Conservation (phyloP, 1,140 invertebrate genomes). For the Geopemphigus sp. region DNA sequence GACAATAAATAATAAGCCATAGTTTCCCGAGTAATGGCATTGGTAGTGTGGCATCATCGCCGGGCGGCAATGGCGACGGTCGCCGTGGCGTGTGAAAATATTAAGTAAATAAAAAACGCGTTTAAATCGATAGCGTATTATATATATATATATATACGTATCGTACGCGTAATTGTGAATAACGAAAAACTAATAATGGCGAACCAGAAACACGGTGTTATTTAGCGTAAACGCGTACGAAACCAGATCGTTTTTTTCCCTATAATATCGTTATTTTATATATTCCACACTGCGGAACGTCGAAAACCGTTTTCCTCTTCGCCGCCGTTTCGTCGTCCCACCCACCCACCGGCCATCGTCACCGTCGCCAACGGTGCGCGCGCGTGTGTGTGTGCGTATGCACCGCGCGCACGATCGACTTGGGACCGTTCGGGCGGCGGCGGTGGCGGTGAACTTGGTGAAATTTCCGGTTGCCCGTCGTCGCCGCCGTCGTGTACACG, state of each 20-base stretch:
- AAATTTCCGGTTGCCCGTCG: conserved; percentile 48
- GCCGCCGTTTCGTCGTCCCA: not conserved
- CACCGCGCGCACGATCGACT: conserved; percentile 36
- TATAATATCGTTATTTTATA: not conserved
- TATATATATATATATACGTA: no score
- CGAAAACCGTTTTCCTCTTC: conserved; percentile 45
- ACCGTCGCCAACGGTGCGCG: not conserved
- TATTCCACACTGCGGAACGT: conserved; percentile 8
- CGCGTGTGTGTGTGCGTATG: not conserved
- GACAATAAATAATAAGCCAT: no score
- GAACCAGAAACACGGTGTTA: no score
- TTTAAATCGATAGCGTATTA: no score
- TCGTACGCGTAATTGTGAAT: no score
- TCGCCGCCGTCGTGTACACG: not conserved
- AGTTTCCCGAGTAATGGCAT: no score
- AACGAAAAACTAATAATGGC: no score
- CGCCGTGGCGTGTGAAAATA: no score
- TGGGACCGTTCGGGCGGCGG: conserved; percentile 42
- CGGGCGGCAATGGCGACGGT: no score
- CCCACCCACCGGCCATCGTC: not conserved
- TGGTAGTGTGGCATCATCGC: no score
- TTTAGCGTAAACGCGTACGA: no score
- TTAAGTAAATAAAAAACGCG: no score
- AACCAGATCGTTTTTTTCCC: not conserved
- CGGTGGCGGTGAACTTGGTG: conserved; percentile 44